Evolutionary conservation across 2,797 vertebrate genomes (phyloP).

Genomic region (Pterois miles): DNA sequence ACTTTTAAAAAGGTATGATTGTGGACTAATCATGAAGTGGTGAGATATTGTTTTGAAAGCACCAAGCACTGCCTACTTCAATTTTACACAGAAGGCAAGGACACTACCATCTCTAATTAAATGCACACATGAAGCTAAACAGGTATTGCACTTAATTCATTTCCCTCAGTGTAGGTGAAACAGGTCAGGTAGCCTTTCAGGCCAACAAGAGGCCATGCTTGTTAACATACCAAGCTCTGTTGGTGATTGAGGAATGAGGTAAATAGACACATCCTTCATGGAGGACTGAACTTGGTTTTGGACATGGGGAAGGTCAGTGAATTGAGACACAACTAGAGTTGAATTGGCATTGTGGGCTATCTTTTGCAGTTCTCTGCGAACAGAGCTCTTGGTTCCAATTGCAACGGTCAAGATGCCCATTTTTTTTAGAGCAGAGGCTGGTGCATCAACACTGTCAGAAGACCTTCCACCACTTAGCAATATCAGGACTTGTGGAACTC

Average conservation of each 20-base stretch:
- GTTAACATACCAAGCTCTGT: conserved; percentile 37
- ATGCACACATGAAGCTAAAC: background rate
- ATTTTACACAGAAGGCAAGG: too few species aligned
- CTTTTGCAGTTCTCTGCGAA: conserved; percentile 54
- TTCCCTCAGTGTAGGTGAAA: background rate
- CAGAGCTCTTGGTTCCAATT: conserved; percentile 65
- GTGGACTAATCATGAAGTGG: background rate
- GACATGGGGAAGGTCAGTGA: conserved; percentile 50
- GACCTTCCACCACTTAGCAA: conserved; percentile 67
- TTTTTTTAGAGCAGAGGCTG: conserved; percentile 80
- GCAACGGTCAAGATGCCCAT: conserved; percentile 78
- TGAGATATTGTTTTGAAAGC: background rate
- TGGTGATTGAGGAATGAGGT: conserved; percentile 5
- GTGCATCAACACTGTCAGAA: conserved; percentile 79
- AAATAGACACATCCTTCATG: conserved; percentile 25
- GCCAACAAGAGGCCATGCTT: background rate
- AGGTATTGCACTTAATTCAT: background rate
- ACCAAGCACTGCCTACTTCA: background rate
- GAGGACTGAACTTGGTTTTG: conserved; percentile 45
- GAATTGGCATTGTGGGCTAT: conserved; percentile 36
- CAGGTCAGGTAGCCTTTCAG: background rate
- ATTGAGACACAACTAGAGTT: conserved; percentile 48
- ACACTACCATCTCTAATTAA: background rate
- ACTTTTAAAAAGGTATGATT: conserved; percentile 10
- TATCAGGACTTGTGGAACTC: conserved; percentile 60